Evolutionary conservation across 2,888 invertebrate genomes (phyloP), one percentile per base, ranked within the genome.

Genomic region (Drosophila anomalata): DNA sequence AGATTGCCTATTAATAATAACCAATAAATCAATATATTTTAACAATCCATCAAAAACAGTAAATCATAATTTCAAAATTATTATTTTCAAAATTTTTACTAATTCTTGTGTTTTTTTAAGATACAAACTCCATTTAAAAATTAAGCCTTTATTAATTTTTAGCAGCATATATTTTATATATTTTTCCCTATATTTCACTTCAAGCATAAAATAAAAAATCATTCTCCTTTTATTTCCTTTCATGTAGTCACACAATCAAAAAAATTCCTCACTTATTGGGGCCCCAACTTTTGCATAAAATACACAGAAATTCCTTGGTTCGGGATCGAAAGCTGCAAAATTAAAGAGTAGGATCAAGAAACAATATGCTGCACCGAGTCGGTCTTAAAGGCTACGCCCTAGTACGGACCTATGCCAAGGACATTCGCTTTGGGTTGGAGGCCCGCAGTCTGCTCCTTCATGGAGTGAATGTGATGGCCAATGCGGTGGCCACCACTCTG

Each of bases 401-500:
- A 12, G 31, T 46, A 67, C 94, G 96, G 88, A 93, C 93, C 89
- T 96, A 95, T 90, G 97, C 99, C 73, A 99, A 99, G 94, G 99
- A 99, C 93, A 96, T 99, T 36, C 95, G 97, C 89, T 99, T 99
- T 92, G 99, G 99, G 20, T 94, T 97, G 61, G 99, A 99, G 93
- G 99, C 98, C 67, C 94, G 99, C 91, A 97, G 97, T 17, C 94
- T 97, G 76, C 99, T 99, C 98, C 94, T 99, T 53, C 97, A 98
- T 91, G 99, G 99, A 67, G 99, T 99, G 20, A 98, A 99, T 91
- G 94, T 98, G 58, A 93, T 99, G 58, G 98, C 99, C 17, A 98
- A 99, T 93, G 99, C 99, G 57, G 99, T 99, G 17, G 98, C 99
- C 24, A 98, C 99, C 65, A 99, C 99, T 53, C 98, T 99, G 98